Percentiles rank a stretch among this genome's conserved stretches.
phyloP scores from a whole-genome alignment of 2,113 vertebrate species.

The Verasper variegatus region DNA sequence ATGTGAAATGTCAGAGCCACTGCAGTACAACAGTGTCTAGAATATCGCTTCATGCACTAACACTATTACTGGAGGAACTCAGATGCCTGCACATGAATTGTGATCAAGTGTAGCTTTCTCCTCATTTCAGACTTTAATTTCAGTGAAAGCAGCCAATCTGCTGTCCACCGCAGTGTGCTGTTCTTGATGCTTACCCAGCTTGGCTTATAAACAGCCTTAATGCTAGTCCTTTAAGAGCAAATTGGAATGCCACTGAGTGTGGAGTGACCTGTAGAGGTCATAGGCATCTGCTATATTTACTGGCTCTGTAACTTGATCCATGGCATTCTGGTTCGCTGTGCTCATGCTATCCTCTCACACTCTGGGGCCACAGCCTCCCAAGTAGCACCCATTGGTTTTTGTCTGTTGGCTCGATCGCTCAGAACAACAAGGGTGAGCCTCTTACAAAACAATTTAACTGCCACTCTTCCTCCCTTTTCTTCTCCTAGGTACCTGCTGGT shows the following conservation, averaged over 20 bases:
- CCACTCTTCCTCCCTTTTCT: conserved; percentile 38
- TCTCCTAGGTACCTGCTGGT: conserved; percentile 41
- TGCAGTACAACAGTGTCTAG: not conserved
- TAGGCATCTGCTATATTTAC: conserved; percentile 86
- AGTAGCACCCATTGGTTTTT: conserved; percentile 50
- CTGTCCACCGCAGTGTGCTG: not conserved
- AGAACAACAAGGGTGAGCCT: conserved; percentile 76
- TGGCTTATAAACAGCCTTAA: conserved; percentile 58
- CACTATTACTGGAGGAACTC: conserved; percentile 10
- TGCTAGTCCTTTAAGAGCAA: conserved; percentile 76
- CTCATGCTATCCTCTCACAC: conserved; percentile 76
- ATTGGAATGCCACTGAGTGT: conserved; percentile 78
- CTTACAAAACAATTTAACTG: conserved; percentile 29
- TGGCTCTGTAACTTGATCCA: conserved; percentile 83
- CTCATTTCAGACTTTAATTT: conserved; percentile 18
- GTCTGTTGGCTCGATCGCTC: conserved; percentile 55
- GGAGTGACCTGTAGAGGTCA: conserved; percentile 82
- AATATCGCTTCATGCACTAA: not conserved
- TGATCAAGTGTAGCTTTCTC: conserved; percentile 2
- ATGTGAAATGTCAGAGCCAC: not conserved
- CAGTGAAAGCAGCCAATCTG: conserved; percentile 15
- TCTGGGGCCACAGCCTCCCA: conserved; percentile 69
- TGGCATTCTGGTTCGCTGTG: conserved; percentile 80
- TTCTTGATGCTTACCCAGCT: conserved; percentile 13
- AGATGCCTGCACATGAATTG: conserved; percentile 21